A percentile compares a stretch with the other conserved stretches of the same genome.
phyloP scores from a whole-genome alignment of 2,797 vertebrate genomes.

The Oceanodroma leucorhoa region DNA sequence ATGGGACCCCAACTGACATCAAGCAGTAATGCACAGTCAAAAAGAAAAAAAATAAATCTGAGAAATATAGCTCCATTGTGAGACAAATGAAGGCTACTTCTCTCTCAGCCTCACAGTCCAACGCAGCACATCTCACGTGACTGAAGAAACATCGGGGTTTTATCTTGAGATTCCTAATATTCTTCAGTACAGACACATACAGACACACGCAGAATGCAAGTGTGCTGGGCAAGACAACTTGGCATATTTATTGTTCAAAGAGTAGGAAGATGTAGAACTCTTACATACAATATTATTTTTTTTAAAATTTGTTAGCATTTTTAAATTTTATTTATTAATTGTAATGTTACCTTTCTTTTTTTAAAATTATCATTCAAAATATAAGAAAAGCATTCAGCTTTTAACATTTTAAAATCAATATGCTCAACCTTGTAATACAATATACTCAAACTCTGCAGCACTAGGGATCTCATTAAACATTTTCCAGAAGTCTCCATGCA shows the following conservation, averaged over 20 bases:
- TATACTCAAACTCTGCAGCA: not conserved
- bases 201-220: not conserved
- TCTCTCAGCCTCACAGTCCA: not conserved
- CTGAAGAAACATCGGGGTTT: slow-evolving; percentile 23
- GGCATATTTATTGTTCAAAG: not conserved
- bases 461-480: not conserved
- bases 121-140: not conserved
- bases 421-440: not conserved
- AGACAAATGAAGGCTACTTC: not conserved
- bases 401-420: not conserved
- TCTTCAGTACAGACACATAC: not conserved
- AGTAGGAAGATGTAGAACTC: not conserved
- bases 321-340: not conserved
- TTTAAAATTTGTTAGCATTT: not conserved
- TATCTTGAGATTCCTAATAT: not conserved
- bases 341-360: not conserved
- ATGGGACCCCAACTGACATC: not conserved
- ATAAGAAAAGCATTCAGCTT: not conserved
- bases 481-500: not conserved
- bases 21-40: not conserved
- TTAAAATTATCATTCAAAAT: not conserved
- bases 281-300: not conserved
- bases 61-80: not conserved
- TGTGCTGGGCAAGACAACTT: not conserved
- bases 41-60: not conserved